Evolutionary conservation across 2,113 vertebrate genomes (phyloP), one percentile per base, ranked within the genome.

Genomic region (Stegastes partitus): DNA sequence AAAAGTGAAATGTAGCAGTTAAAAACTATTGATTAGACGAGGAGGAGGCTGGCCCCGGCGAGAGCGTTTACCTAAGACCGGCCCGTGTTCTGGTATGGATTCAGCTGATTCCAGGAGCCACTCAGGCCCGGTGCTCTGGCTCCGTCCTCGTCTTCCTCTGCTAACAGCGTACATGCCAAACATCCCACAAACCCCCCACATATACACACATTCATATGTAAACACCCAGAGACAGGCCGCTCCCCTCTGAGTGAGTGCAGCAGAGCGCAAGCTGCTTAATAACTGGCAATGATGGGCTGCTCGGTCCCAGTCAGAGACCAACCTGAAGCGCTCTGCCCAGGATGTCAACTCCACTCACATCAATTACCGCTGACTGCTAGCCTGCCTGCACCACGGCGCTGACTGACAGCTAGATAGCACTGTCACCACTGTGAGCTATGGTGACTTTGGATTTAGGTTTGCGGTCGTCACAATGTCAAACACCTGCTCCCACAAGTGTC

Each of bases 231-330:
- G 87, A 86, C 87, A 75, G 70, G 58, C 82, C 83, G 69, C 50
- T 83, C 83, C 86, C 74, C 81, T 83, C 87, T 88, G 87, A 92
- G 84, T 87, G 81, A 90, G 89, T 85, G 85, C 85, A 90, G 77
- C 92, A 73, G 86, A 91, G 86, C 90, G 72, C 91, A 87, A 81
- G 89, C 87, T 89, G 91, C 89, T 93, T 93, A 93, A 93, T 94
- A 94, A 94, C 93, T 88, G 87, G 85, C 93, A 91, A 93, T 94
- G 92, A 94, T 93, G 91, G 87, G 93, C 87, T 91, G 91, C 89
- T 89, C 87, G 69, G 91, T 91, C 92, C 89, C 92, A 91, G 90
- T 91, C 89, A 83, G 84, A 92, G 90, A 89, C 90, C 91, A 89
- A 94, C 89, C 93, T 92, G 92, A 90, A 92, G 90, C 88, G 82